Conservation (phyloP, 2,888 invertebrate species). For the Herminia tarsipennalis region DNA sequence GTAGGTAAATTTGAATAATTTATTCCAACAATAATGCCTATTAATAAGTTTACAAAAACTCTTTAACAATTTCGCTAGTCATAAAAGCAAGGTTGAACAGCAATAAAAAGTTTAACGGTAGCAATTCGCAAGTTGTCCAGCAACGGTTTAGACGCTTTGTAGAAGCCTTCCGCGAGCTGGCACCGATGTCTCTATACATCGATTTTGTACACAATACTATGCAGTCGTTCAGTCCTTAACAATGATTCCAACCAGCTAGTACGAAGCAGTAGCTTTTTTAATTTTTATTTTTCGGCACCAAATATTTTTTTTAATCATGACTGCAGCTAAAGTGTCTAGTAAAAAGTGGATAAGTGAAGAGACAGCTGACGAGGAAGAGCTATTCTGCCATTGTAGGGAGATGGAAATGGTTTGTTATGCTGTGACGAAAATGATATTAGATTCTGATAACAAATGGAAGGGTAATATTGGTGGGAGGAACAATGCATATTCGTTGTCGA, state of each 20-base stretch:
- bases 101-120: slow-evolving; percentile 70
- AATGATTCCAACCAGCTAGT: slow-evolving; percentile 66
- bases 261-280: slow-evolving; percentile 38
- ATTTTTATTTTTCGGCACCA: slow-evolving; percentile 34
- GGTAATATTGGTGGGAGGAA: slow-evolving; percentile 53
- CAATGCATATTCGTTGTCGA: slow-evolving; percentile 64
- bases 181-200: slow-evolving; percentile 74
- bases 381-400: slow-evolving; percentile 81
- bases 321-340: slow-evolving; percentile 59
- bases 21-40: slow-evolving; percentile 2
- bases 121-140: slow-evolving; percentile 69
- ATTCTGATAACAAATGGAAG: slow-evolving; percentile 81
- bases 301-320: slow-evolving; percentile 54
- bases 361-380: slow-evolving; percentile 75
- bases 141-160: slow-evolving; percentile 60
- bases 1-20: neutral
- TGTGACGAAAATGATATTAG: slow-evolving; percentile 74
- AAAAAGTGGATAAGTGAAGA: slow-evolving; percentile 86
- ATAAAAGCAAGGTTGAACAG: slow-evolving; percentile 67
- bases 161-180: slow-evolving; percentile 53
- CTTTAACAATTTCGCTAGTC: slow-evolving; percentile 40
- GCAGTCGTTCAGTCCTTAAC: slow-evolving; percentile 62
- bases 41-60: slow-evolving; percentile 21
- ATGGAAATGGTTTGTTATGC: slow-evolving; percentile 80
- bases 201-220: slow-evolving; percentile 68